Base-by-base conservation (phyloP, 2,888 invertebrate species). In the Hymenopus coronatus region DNA sequence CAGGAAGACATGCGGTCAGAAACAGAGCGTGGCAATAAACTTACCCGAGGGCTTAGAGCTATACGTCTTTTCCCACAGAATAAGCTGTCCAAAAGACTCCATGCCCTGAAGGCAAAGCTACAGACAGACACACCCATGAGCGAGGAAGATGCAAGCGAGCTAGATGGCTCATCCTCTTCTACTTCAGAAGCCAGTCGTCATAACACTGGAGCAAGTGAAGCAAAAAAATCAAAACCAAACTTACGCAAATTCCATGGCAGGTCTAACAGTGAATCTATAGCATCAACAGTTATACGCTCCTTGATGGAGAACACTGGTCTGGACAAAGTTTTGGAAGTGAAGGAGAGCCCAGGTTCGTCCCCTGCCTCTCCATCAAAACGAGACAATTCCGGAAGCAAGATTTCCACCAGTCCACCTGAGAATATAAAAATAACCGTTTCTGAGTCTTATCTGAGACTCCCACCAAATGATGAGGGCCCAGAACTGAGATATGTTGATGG, bases 281-380 rank as follows among this genome's bases (percentile, higher is more conserved):
- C 96, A 0, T 95, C 96, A 25, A 93, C 96, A 85, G 93, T 96
- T 28, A 96, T 96, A 14, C 94, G 95, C 90, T 96, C 96, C 3
- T 95, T 96, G 1, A 90, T 89, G 90, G 89, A 90, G 30, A 87
- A 81, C n/a, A 46, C 88, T 15, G 87, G 90, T 4, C 81, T 90
- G 82, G 90, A 90, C 40, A 88, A 90, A 25, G 90, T 90, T 4
- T 88, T 90, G 30, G 89, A 90, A 88, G 92, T 93, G 2, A 91
- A 89, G 27, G 93, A 93, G 90, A 92, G 92, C 88, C 92, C 92
- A 28, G 92, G 88, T 28, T 89, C 90, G 2, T 90, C 90, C n/a
- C 89, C 90, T 28, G 89, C 90, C 7, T 89, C 90, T 81, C 90
- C 90, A 0, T 87, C 89, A 46, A 87, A 87, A 30, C 85, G 46